Conservation (phyloP, 2,113 vertebrate species). For the Nicator chloris region DNA sequence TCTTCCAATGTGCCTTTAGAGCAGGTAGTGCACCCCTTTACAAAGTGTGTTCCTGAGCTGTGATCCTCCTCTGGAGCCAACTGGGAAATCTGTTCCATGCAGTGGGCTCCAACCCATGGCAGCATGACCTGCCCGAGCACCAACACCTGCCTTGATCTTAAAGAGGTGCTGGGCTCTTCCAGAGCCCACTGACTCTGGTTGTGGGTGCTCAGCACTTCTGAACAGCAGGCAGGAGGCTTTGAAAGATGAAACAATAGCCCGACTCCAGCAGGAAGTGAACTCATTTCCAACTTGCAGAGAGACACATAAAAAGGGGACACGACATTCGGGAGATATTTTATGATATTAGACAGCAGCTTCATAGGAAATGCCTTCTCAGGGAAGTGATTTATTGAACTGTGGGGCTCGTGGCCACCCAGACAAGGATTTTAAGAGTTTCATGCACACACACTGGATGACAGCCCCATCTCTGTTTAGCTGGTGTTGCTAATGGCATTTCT, state of each 20-base stretch:
- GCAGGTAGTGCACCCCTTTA: not conserved
- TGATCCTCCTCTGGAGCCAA: not conserved
- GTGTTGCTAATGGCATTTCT: not conserved
- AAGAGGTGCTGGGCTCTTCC: not conserved
- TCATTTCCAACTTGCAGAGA: not conserved
- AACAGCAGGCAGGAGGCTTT: slow-evolving; percentile 5
- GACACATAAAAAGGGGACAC: slow-evolving; percentile 28
- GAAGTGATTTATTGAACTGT: slow-evolving; percentile 2
- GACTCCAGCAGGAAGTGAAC: not conserved
- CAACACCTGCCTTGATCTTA: not conserved
- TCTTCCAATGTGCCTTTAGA: not conserved
- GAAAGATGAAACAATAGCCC: not conserved
- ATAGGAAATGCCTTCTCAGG: slow-evolving; percentile 21
- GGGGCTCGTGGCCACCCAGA: not conserved
- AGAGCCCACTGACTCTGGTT: not conserved
- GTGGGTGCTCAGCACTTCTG: slow-evolving; percentile 30
- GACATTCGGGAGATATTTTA: slow-evolving; percentile 43
- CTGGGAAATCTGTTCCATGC: not conserved
- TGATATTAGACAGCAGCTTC: slow-evolving; percentile 33
- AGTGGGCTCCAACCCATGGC: not conserved
- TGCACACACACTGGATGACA: not conserved
- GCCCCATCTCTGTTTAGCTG: not conserved
- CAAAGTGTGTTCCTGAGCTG: not conserved
- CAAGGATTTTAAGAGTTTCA: not conserved
- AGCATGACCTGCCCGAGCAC: not conserved